These are phyloP conservation scores for Pocillopora grandis DNA, from an alignment of 92 coral and sea anemone genomes.

Conservation along the genomic window DNA sequence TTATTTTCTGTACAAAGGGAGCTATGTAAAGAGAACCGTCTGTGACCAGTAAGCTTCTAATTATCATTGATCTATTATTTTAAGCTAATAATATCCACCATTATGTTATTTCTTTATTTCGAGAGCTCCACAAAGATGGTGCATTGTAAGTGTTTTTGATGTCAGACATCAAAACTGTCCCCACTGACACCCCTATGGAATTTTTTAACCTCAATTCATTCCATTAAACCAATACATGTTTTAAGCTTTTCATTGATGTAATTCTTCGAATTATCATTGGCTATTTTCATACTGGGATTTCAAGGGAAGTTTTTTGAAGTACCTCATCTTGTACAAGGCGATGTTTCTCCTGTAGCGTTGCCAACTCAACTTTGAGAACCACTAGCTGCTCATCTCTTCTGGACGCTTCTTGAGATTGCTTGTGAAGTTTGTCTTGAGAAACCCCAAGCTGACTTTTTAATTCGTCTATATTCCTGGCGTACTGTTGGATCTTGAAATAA, in stretches of 20 bases:
- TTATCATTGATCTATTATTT: too few relatives aligned
- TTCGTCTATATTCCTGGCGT: slow-evolving; percentile 65
- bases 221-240: background rate
- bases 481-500: slow-evolving; percentile 69
- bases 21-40: background rate
- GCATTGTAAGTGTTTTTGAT: too few relatives aligned
- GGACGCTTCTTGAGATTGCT: slow-evolving; percentile 77
- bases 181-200: background rate
- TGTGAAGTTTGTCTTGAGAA: slow-evolving; percentile 78
- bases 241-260: background rate
- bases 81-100: too few relatives aligned
- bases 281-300: background rate
- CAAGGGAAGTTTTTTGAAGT: background rate
- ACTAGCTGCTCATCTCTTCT: slow-evolving; percentile 87
- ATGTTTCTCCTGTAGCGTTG: slow-evolving; percentile 91
- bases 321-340: slow-evolving; percentile 91
- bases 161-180: background rate
- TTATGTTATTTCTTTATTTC: too few relatives aligned
- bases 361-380: slow-evolving; percentile 89
- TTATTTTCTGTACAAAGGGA: background rate
- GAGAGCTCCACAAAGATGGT: too few relatives aligned
- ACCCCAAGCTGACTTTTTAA: slow-evolving; percentile 71
- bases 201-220: background rate
- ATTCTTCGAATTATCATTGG: background rate
- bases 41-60: too few relatives aligned